Evolutionary conservation across 2,113 vertebrate genomes (phyloP), one percentile per base, ranked within the genome.

Genomic region (Tursiops truncatus): DNA sequence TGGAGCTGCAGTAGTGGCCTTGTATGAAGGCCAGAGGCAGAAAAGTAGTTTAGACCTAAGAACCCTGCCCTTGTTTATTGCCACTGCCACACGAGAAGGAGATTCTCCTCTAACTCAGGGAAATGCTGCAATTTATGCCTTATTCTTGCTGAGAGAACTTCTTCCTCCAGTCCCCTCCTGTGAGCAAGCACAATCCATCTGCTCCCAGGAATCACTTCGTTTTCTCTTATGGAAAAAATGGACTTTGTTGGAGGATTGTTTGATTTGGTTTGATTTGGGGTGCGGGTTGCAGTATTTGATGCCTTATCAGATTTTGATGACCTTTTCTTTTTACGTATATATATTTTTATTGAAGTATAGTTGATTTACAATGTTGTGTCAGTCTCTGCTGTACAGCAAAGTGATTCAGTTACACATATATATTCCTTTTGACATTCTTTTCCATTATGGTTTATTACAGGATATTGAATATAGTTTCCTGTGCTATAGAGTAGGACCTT

Each of bases 151-250:
- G 88, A 95, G 58, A 88, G 62, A 83, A 82, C 18, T 93, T 96
- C 96, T 86, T 96, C 95, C 96, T 90, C 85, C 68, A 85, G 65
- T 58, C 50, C 44, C 70, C 95, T 90, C 79, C 81, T 96, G 86
- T 94, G 58, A 96, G 47, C 70, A 82, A 84, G 36, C 31, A 83
- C 68, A 63, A 41, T 95, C 89, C 79, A 86, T 93, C 89, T 96
- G 86, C 73, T 95, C 80, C 36, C 7, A 95, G 25, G 67, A 93
- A 84, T 95, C 86, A 93, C 44, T 94, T 88, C 81, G 53, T 93
- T 97, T 89, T 90, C 76, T 96, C 62, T 92, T 91, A 94, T 93
- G 81, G 88, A 36, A 87, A 86, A 86, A 95, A 93, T 12, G 47
- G 76, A 85, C 63, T 95, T 86, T 85, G 17, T 65, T 91, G 44